These are phyloP conservation scores for Conistra vaccinii DNA, from an alignment of 2,888 invertebrate genomes.

Conservation along the genomic window DNA sequence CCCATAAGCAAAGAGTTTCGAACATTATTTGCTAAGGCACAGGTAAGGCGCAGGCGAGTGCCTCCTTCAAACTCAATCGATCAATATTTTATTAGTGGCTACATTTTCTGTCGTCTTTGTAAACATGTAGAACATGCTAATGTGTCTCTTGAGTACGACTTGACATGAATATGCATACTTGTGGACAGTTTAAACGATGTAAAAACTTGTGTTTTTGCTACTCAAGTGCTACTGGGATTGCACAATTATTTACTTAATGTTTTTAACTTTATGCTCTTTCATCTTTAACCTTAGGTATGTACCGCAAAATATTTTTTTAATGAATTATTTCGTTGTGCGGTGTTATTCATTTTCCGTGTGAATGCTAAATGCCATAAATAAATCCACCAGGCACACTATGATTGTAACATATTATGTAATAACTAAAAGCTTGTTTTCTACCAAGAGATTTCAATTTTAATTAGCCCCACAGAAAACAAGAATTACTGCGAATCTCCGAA, in stretches of 20 bases:
- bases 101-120: conserved; percentile 42
- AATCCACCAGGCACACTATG: neutral
- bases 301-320: neutral
- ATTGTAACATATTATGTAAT: neutral
- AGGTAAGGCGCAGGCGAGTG: conserved; percentile 48
- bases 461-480: conserved; percentile 13
- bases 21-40: conserved; percentile 44
- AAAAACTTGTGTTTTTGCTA: conserved; percentile 5
- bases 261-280: neutral
- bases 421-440: conserved; percentile 20
- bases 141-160: conserved; percentile 7
- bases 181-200: neutral
- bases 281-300: neutral
- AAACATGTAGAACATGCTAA: conserved; percentile 39
- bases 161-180: conserved; percentile 42
- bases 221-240: neutral
- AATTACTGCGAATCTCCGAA: conserved; percentile 32
- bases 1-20: conserved; percentile 34
- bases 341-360: neutral
- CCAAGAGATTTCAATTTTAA: neutral
- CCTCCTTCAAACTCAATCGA: conserved; percentile 49
- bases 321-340: neutral
- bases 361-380: neutral
- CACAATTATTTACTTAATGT: neutral
- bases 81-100: conserved; percentile 52